Conservation (phyloP, 2,888 invertebrate species). For the Hypselothyrea guttata region DNA sequence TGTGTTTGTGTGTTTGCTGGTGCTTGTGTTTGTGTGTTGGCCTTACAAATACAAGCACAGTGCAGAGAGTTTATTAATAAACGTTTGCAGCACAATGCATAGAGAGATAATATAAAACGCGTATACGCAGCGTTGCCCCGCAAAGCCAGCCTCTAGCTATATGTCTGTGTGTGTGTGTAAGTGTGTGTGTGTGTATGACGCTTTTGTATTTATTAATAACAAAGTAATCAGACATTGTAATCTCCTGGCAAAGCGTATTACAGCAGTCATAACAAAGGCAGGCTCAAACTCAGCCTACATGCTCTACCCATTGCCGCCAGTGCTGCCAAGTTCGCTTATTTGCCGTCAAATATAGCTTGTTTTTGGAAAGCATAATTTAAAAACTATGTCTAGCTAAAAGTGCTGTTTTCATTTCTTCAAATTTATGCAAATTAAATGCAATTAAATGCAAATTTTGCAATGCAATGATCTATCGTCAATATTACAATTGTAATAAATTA, state of each 20-base stretch:
- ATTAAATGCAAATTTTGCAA: too few species aligned
- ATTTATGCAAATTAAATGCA: too few species aligned
- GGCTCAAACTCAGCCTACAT: constrained; percentile 36
- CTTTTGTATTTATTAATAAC: constrained; percentile 76
- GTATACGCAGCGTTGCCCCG: constrained; percentile 51
- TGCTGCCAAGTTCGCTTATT: too few species aligned
- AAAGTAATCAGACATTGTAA: constrained; percentile 77
- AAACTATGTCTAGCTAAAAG: too few species aligned
- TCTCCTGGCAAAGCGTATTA: constrained; percentile 72
- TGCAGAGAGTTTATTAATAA: constrained; percentile 62
- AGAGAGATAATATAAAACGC: constrained; percentile 65
- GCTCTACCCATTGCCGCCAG: too few species aligned
- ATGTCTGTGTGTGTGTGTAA: constrained; percentile 15
- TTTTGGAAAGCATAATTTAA: too few species aligned
- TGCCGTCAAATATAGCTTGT: too few species aligned
- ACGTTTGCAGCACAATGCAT: constrained; percentile 64
- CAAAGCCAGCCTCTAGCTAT: constrained; percentile 10
- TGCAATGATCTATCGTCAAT: too few species aligned
- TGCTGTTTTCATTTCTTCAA: too few species aligned
- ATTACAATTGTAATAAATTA: too few species aligned
- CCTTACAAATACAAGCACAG: constrained; percentile 10
- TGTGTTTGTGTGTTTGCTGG: background rate
- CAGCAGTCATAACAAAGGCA: constrained; percentile 71
- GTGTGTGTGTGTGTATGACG: constrained; percentile 30
- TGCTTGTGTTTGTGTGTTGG: constrained; percentile 18